Evolutionary conservation across 2,113 vertebrate species (phyloP).

Genomic region (Marmota flaviventris): DNA sequence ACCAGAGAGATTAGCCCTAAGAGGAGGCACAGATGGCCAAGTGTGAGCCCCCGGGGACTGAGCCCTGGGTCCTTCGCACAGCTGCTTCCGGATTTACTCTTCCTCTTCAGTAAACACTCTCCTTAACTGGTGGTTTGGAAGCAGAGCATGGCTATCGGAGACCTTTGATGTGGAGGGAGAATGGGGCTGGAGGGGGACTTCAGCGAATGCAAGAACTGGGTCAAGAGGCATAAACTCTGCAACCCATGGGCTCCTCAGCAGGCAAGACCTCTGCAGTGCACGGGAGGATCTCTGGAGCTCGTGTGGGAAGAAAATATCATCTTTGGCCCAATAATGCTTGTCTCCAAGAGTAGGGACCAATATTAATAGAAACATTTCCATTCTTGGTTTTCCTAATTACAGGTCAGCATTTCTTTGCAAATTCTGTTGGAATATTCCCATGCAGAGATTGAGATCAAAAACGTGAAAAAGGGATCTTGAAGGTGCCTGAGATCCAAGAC

Average conservation of each 20-base stretch:
- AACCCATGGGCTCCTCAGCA: not conserved
- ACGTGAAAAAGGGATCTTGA: not conserved
- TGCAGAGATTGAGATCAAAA: not conserved
- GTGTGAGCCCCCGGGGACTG: slow-evolving; percentile 66
- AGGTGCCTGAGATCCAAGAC: slow-evolving; percentile 27
- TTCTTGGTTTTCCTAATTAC: slow-evolving; percentile 59
- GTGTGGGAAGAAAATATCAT: not conserved
- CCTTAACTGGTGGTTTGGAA: slow-evolving; percentile 52
- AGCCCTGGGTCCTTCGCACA: slow-evolving; percentile 57
- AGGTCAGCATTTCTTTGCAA: slow-evolving; percentile 32
- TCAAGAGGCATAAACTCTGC: not conserved
- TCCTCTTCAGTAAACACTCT: slow-evolving; percentile 75
- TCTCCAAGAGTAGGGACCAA: not conserved
- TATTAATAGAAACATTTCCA: slow-evolving; percentile 61
- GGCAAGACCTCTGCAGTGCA: not conserved
- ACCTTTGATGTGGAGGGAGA: slow-evolving; percentile 63
- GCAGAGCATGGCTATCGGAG: not conserved
- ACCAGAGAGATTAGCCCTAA: slow-evolving; percentile 72
- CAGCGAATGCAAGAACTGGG: not conserved
- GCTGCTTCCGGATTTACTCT: slow-evolving; percentile 71
- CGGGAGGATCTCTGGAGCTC: no score
- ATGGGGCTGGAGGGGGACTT: not conserved
- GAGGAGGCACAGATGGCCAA: slow-evolving; percentile 84
- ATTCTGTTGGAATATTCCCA: slow-evolving; percentile 55
- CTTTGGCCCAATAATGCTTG: not conserved